phyloP scores from a whole-genome alignment of 2,113 vertebrate species.

The Hemichromis elongatus region DNA sequence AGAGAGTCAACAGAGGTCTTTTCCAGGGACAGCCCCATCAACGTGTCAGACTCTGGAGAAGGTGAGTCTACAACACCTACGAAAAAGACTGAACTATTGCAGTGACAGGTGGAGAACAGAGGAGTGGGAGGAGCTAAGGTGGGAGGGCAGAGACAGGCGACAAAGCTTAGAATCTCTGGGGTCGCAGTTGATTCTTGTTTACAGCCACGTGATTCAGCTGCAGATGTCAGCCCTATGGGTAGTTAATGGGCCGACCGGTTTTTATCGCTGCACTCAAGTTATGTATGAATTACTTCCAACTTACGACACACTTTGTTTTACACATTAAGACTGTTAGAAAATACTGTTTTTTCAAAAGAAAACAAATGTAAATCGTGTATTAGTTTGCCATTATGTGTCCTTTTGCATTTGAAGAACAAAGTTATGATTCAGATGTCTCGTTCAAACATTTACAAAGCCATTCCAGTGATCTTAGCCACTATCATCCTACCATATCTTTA shows the following conservation, averaged over 20 bases:
- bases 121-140: neutral
- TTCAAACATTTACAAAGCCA: slow-evolving; percentile 57
- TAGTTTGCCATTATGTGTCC: slow-evolving; percentile 69
- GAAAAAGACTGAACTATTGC: slow-evolving; percentile 87
- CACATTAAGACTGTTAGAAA: slow-evolving; percentile 64
- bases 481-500: slow-evolving; percentile 45
- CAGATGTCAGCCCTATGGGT: slow-evolving; percentile 73
- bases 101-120: slow-evolving; percentile 69
- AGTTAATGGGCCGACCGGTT: slow-evolving; percentile 64
- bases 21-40: slow-evolving; percentile 95
- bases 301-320: slow-evolving; percentile 53
- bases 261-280: slow-evolving; percentile 68
- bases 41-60: slow-evolving; percentile 87
- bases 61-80: slow-evolving; percentile 87
- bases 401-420: slow-evolving; percentile 73
- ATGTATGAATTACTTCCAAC: slow-evolving; percentile 64
- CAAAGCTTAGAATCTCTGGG: slow-evolving; percentile 61
- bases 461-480: slow-evolving; percentile 53
- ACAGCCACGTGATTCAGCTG: slow-evolving; percentile 79
- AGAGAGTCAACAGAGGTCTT: slow-evolving; percentile 97
- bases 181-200: slow-evolving; percentile 75
- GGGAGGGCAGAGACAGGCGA: slow-evolving; percentile 4
- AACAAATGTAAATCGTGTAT: slow-evolving; percentile 34
- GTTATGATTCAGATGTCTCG: slow-evolving; percentile 50
- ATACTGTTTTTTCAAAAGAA: slow-evolving; percentile 37